These are phyloP conservation scores for Dipus sagitta DNA, from an alignment of 2,797 vertebrate genomes.

Conservation along the genomic window DNA sequence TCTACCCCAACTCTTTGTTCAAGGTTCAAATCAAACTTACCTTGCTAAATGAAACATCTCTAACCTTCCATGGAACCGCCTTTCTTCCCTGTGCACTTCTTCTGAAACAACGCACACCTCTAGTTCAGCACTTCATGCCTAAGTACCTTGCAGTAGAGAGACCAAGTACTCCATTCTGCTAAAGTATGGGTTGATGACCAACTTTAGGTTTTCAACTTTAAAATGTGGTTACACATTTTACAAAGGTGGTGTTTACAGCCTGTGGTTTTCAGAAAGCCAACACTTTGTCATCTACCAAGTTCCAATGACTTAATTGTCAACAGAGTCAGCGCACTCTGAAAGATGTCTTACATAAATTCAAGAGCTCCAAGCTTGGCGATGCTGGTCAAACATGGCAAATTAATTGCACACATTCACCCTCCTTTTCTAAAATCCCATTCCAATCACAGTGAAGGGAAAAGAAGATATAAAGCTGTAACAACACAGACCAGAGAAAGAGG, in stretches of 20 bases:
- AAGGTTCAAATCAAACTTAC: conserved; percentile 40
- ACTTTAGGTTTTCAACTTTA: conserved; percentile 60
- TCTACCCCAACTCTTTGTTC: background rate
- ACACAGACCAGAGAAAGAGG: conserved; percentile 48
- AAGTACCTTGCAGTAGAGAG: background rate
- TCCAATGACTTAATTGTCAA: conserved; percentile 67
- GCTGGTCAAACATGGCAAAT: conserved; percentile 58
- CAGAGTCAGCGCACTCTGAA: conserved; percentile 64
- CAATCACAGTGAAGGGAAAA: conserved; percentile 61
- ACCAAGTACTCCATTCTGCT: conserved; percentile 31
- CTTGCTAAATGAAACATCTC: background rate
- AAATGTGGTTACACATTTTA: conserved; percentile 57
- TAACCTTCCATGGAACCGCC: conserved; percentile 13
- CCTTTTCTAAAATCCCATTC: conserved; percentile 65
- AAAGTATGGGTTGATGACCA: conserved; percentile 22
- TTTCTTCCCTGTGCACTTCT: background rate
- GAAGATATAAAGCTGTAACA: conserved; percentile 40
- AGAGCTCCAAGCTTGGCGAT: conserved; percentile 58
- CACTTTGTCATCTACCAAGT: conserved; percentile 63
- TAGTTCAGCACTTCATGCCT: conserved; percentile 29
- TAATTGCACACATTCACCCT: conserved; percentile 69
- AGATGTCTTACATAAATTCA: conserved; percentile 64
- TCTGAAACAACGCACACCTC: background rate
- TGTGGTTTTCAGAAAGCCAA: conserved; percentile 68
- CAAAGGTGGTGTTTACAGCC: conserved; percentile 10